A percentile compares a stretch with the other conserved stretches of the same genome.
These are phyloP conservation scores for Pipistrellus nathusii DNA, from an alignment of 2,797 vertebrate genomes.

Conservation along the genomic window DNA sequence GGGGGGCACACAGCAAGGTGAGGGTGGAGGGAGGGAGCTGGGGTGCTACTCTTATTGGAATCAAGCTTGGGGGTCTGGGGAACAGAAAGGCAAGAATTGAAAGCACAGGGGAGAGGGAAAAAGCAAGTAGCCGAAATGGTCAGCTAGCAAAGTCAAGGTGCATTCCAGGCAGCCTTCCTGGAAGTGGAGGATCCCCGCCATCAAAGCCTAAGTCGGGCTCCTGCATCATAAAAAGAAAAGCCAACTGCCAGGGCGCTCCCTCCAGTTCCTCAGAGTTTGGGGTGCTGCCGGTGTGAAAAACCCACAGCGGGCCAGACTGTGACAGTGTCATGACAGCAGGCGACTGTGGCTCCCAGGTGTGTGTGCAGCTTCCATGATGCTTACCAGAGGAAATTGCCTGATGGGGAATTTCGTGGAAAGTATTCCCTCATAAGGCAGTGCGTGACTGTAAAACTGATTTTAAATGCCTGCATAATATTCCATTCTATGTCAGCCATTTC, in stretches of 20 bases:
- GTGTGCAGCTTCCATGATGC: background rate
- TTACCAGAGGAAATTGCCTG: background rate
- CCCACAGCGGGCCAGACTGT: too few relatives aligned
- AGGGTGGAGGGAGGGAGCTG: background rate
- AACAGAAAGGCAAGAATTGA: too few relatives aligned
- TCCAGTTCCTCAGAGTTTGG: background rate
- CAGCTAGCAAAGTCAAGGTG: background rate
- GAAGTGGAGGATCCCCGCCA: background rate
- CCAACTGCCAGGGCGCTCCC: background rate
- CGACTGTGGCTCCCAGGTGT: fast-evolving
- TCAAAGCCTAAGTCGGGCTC: background rate
- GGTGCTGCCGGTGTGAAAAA: background rate
- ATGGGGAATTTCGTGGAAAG: background rate
- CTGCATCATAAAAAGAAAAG: background rate
- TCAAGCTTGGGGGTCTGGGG: background rate
- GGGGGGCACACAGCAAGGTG: background rate
- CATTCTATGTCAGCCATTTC: background rate
- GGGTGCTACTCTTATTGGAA: background rate
- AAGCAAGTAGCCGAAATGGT: background rate
- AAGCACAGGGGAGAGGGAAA: background rate
- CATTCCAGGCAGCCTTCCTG: background rate
- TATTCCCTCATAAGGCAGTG: background rate
- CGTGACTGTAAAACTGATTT: background rate
- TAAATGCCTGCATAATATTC: background rate
- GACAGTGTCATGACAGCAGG: background rate